These are phyloP conservation scores for Crematogaster levior DNA, from an alignment of 2,888 invertebrate species.

Conservation along the genomic window DNA sequence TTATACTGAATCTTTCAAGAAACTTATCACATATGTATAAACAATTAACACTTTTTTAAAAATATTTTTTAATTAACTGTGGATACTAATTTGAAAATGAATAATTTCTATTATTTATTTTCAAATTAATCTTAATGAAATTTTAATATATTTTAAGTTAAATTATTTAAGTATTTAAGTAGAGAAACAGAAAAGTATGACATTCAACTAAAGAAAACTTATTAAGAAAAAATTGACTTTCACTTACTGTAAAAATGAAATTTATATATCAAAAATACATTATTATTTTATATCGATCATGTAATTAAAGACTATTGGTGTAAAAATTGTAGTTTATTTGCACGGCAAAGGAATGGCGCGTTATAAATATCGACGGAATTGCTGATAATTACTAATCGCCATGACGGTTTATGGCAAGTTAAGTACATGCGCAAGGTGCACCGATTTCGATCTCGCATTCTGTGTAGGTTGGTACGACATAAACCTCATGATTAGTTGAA, in stretches of 20 bases:
- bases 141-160: neutral
- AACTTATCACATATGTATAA: neutral
- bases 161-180: neutral
- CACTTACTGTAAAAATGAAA: neutral
- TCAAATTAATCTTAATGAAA: neutral
- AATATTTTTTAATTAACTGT: neutral
- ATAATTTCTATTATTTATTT: neutral
- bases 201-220: neutral
- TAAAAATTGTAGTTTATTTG: slow-evolving; percentile 20
- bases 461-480: slow-evolving; percentile 13
- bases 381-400: slow-evolving; percentile 19
- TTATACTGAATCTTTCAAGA: neutral
- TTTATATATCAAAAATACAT: neutral
- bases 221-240: neutral
- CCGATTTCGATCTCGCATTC: slow-evolving; percentile 17
- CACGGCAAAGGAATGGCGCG: neutral
- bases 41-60: neutral
- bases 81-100: neutral
- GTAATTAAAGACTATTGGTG: neutral
- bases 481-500: slow-evolving; percentile 54
- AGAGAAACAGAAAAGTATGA: neutral
- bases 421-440: slow-evolving; percentile 38
- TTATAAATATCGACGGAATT: neutral
- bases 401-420: slow-evolving; percentile 2
- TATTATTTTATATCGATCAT: neutral